These are phyloP conservation scores for Carterocephalus palaemon DNA, from an alignment of 2,888 invertebrate genomes.

Conservation along the genomic window DNA sequence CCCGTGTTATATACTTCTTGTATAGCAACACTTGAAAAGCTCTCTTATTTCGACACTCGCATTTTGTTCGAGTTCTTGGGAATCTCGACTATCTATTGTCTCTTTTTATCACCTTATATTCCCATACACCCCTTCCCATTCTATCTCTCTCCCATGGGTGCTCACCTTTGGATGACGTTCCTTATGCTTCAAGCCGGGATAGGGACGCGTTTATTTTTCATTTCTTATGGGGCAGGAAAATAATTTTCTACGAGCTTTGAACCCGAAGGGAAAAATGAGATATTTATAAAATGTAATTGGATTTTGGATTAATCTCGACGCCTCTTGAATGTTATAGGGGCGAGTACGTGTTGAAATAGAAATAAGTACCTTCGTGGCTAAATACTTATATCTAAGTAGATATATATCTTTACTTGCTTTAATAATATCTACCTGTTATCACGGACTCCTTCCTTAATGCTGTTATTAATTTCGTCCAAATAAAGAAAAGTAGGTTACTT, in stretches of 20 bases:
- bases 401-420: too few relatives aligned
- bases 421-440: too few relatives aligned
- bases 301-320: constrained; percentile 72
- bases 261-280: constrained; percentile 70
- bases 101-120: constrained; percentile 35
- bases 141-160: constrained; percentile 17
- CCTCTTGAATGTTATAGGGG: constrained; percentile 56
- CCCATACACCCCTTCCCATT: constrained; percentile 39
- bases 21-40: too few relatives aligned
- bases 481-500: too few relatives aligned
- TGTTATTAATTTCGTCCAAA: too few relatives aligned
- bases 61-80: constrained; percentile 33
- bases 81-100: constrained; percentile 36
- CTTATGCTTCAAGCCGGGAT: constrained; percentile 46
- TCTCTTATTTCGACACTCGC: too few relatives aligned
- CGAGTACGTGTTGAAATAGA: constrained; percentile 60
- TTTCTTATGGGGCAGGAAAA: constrained; percentile 72
- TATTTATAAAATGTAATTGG: constrained; percentile 76
- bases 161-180: constrained; percentile 29
- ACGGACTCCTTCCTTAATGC: too few relatives aligned
- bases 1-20: constrained; percentile 26
- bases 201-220: constrained; percentile 71
- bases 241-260: constrained; percentile 77
- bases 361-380: constrained; percentile 29
- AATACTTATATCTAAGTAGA: too few relatives aligned